Evolutionary conservation across 1,140 invertebrate species (phyloP).

Genomic region (Polypedilum vanderplanki): DNA sequence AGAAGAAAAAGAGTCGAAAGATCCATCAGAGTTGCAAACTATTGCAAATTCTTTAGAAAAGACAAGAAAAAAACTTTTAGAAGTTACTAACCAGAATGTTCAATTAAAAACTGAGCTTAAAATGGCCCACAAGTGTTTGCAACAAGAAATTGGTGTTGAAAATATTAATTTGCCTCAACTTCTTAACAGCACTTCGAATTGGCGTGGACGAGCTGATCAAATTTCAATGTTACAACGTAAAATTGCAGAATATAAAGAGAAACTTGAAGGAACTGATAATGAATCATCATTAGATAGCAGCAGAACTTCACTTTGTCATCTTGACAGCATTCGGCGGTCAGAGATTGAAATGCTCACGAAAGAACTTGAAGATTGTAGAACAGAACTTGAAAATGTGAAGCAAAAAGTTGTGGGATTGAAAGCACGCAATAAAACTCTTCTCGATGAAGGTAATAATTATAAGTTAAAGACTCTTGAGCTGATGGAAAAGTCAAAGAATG

Average conservation of each 20-base stretch:
- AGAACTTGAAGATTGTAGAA: conserved; percentile 46
- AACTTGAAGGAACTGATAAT: conserved; percentile 45
- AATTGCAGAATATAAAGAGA: conserved; percentile 54
- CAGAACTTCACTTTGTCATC: conserved; percentile 46
- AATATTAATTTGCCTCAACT: conserved; percentile 44
- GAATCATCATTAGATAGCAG: conserved; percentile 38
- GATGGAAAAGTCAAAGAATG: conserved; percentile 38
- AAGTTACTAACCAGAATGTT: conserved; percentile 57
- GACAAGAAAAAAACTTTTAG: conserved; percentile 56
- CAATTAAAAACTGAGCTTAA: conserved; percentile 57
- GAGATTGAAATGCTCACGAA: conserved; percentile 47
- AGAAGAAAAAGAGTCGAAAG: conserved; percentile 38
- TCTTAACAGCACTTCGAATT: conserved; percentile 46
- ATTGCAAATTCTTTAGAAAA: conserved; percentile 52
- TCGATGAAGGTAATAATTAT: conserved; percentile 38
- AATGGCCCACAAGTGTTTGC: conserved; percentile 54
- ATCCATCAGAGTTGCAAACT: conserved; percentile 47
- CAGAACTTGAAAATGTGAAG: conserved; percentile 44
- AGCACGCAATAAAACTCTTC: conserved; percentile 41
- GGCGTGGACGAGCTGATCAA: conserved; percentile 65
- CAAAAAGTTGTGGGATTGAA: conserved; percentile 38
- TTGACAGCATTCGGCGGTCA: conserved; percentile 50
- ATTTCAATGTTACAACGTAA: conserved; percentile 58
- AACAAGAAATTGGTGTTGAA: conserved; percentile 58
- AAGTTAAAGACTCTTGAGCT: conserved; percentile 36